phyloP scores from a whole-genome alignment of 2,888 invertebrate genomes.

The Melinopterus prodromus region DNA sequence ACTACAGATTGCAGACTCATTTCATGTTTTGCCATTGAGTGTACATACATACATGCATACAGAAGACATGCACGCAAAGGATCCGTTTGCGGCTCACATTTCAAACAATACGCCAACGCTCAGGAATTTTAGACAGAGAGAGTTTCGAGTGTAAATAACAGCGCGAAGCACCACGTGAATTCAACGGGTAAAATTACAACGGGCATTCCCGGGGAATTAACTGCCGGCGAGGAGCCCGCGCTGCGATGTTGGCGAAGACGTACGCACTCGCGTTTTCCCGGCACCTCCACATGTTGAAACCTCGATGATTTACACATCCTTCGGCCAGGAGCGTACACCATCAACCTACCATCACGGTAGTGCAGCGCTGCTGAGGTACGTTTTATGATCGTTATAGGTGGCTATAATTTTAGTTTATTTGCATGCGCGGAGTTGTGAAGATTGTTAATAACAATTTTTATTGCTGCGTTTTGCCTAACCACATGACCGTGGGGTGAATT shows the following conservation, averaged over 20 bases:
- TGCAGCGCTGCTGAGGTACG: background rate
- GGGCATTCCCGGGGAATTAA: background rate
- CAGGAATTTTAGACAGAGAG: background rate
- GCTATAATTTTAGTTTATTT: background rate
- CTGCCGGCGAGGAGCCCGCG: background rate
- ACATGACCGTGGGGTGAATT: background rate
- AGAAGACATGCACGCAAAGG: background rate
- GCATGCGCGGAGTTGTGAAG: background rate
- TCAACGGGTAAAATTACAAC: background rate
- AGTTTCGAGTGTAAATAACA: conserved; percentile 4
- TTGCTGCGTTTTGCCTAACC: background rate
- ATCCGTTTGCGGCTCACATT: background rate
- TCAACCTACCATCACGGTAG: background rate
- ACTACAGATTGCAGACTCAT: background rate
- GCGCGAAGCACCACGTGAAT: background rate
- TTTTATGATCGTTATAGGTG: background rate
- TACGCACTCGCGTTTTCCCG: conserved; percentile 4
- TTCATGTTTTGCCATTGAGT: conserved; percentile 17
- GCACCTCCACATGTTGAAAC: conserved; percentile 4
- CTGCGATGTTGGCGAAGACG: background rate
- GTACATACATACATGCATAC: conserved; percentile 15
- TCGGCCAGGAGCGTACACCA: background rate
- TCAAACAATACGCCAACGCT: background rate
- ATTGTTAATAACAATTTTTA: background rate
- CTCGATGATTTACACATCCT: conserved; percentile 4